phyloP scores from a whole-genome alignment of 92 coral and sea anemone genomes.

The Phymanthus crucifer region DNA sequence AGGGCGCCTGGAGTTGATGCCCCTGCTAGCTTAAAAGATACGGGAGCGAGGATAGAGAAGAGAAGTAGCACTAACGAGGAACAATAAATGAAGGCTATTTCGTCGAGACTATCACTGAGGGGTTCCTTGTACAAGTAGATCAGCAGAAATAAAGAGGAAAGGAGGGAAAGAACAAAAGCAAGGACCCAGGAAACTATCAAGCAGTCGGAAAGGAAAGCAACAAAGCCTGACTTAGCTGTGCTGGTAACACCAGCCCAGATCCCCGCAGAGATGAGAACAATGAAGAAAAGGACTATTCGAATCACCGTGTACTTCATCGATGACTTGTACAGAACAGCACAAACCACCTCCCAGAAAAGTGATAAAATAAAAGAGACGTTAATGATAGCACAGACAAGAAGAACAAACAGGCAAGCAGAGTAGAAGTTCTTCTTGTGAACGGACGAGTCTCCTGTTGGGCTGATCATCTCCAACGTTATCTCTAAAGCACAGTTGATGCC shows the following conservation, averaged over 20 bases:
- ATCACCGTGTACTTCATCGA: constrained; percentile 32
- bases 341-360: constrained; percentile 70
- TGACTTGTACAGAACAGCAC: constrained; percentile 46
- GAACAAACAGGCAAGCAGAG: constrained; percentile 45
- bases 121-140: constrained; percentile 29
- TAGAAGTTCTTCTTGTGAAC: constrained; percentile 34
- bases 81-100: background rate
- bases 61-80: constrained; percentile 14
- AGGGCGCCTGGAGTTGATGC: constrained; percentile 48
- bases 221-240: constrained; percentile 29
- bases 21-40: constrained; percentile 54
- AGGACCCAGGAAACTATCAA: constrained; percentile 58
- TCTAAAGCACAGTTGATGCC: constrained; percentile 72
- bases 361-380: constrained; percentile 54
- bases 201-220: constrained; percentile 47
- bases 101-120: background rate
- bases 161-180: constrained; percentile 49
- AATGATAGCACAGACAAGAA: constrained; percentile 49
- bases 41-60: constrained; percentile 60
- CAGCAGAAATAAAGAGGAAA: constrained; percentile 55
- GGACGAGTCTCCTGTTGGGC: constrained; percentile 52
- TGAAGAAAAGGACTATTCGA: constrained; percentile 36
- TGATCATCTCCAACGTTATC: constrained; percentile 58
- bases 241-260: constrained; percentile 41
- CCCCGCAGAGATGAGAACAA: constrained; percentile 38